A percentile compares a stretch with the other conserved stretches of the same genome.
Evolutionary conservation across 2,113 vertebrate genomes (phyloP).

Genomic region (Tychaedon coryphoeus): DNA sequence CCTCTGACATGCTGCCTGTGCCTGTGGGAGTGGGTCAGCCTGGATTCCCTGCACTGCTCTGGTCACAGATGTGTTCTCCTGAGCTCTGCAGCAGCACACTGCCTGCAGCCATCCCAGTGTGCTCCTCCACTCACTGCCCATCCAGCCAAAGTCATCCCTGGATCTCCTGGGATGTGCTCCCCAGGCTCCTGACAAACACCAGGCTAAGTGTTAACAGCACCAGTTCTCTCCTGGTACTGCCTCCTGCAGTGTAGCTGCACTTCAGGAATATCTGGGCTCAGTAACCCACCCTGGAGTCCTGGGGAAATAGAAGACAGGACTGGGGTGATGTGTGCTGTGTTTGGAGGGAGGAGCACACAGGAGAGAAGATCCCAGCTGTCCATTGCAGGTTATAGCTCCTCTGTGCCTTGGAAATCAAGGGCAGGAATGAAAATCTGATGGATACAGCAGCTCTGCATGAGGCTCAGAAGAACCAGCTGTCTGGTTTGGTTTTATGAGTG

Average conservation of each 20-base stretch:
- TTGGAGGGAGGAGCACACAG: not conserved
- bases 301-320: not conserved
- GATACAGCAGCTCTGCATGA: not conserved
- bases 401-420: conserved; percentile 1
- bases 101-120: not conserved
- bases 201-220: not conserved
- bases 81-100: not conserved
- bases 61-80: not conserved
- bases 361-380: not conserved
- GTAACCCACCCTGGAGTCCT: not conserved
- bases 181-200: not conserved
- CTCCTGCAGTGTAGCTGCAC: not conserved
- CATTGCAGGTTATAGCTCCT: not conserved
- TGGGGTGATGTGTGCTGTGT: not conserved
- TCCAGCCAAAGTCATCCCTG: not conserved
- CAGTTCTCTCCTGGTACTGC: not conserved
- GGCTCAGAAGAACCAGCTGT: not conserved
- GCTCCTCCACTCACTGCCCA: not conserved
- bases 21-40: not conserved
- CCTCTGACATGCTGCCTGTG: not conserved
- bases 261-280: not conserved
- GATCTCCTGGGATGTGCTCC: not conserved
- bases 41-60: not conserved
- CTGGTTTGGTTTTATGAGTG: not conserved
- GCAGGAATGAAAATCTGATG: not conserved